Evolutionary conservation across 2,888 invertebrate genomes (phyloP).

Genomic region (Clitarchus hookeri): DNA sequence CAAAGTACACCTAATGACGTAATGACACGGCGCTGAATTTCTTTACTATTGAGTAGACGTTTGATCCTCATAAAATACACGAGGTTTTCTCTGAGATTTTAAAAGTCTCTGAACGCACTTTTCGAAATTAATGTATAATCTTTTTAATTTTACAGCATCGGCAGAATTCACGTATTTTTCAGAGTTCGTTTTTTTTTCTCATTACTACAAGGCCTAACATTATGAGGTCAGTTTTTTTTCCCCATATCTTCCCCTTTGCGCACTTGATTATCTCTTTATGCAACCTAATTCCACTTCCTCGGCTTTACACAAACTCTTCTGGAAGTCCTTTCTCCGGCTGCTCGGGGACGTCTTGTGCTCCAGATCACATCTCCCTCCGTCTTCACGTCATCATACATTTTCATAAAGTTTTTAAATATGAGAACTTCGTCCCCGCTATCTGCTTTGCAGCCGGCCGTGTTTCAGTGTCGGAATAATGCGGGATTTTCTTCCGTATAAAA

Average conservation of each 20-base stretch:
- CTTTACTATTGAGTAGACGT: too few species aligned
- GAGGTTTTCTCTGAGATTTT: too few species aligned
- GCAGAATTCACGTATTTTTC: too few species aligned
- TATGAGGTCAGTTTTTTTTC: not conserved
- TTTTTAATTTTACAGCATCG: too few species aligned
- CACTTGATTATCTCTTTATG: not conserved
- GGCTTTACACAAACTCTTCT: not conserved
- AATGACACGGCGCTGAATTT: too few species aligned
- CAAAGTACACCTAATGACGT: too few species aligned
- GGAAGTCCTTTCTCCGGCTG: not conserved
- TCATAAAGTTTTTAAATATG: constrained; percentile 6
- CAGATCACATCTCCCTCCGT: not conserved
- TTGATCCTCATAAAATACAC: too few species aligned
- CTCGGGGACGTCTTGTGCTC: not conserved
- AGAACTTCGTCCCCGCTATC: not conserved
- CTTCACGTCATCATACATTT: not conserved
- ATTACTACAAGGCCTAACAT: not conserved
- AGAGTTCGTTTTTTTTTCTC: too few species aligned
- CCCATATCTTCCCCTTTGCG: not conserved
- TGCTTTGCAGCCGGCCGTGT: not conserved
- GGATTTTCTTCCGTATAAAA: not conserved
- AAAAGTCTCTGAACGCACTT: too few species aligned
- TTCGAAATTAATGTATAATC: too few species aligned
- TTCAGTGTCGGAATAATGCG: not conserved
- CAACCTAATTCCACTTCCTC: not conserved